phyloP scores from a whole-genome alignment of 2,113 vertebrate species.

The Trachemys scripta region DNA sequence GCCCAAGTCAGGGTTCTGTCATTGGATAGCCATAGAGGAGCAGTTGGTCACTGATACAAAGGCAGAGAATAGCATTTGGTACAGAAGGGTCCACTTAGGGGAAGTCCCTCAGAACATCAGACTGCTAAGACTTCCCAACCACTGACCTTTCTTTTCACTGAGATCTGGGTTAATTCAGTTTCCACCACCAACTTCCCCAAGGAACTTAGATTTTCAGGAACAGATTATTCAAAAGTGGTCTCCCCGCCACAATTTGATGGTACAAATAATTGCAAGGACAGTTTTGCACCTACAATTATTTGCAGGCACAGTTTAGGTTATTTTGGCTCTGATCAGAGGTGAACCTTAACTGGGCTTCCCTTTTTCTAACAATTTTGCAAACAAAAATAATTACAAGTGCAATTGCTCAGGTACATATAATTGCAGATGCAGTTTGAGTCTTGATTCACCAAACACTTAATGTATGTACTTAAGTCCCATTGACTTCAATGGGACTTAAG shows the following conservation, averaged over 20 bases:
- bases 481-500: neutral
- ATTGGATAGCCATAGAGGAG: conserved; percentile 1
- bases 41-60: neutral
- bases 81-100: neutral
- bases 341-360: neutral
- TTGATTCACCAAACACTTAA: neutral
- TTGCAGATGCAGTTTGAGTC: neutral
- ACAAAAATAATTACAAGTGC: neutral
- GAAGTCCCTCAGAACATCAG: neutral
- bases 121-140: fast-evolving
- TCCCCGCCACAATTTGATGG: neutral
- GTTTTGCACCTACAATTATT: no score
- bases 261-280: neutral
- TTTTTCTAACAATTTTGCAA: neutral
- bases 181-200: neutral
- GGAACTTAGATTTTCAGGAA: neutral
- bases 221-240: neutral
- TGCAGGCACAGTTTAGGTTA: neutral
- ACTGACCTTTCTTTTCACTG: neutral
- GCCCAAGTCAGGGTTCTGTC: neutral
- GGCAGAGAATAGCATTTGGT: neutral
- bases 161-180: neutral
- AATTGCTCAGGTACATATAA: neutral
- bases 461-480: neutral
- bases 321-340: neutral